Percentiles rank a stretch among this genome's conserved stretches.
Evolutionary conservation across 2,113 vertebrate species (phyloP).

Genomic region (Xenopus tropicalis): UCB_Xtro_10.0 CM004448.2:77429501-77430000

Average conservation of each 20-base stretch:
- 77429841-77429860: no score
- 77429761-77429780: not conserved
- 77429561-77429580: slow-evolving; percentile 32
- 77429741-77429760: slow-evolving; percentile 11
- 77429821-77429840: not conserved
- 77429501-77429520: slow-evolving; percentile 6
- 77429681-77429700: slow-evolving; percentile 39
- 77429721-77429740: slow-evolving; percentile 11
- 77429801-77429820: no score
- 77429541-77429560: slow-evolving; percentile 10
- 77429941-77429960: not conserved
- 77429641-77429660: slow-evolving; percentile 15
- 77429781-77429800: slow-evolving; percentile 5
- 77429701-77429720: slow-evolving; percentile 33
- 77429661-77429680: slow-evolving; percentile 30
- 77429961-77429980: not conserved
- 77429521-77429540: slow-evolving; percentile 9
- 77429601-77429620: not conserved
- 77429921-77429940: not conserved
- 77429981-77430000: no score
- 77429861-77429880: not conserved
- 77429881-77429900: not conserved
- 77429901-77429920: not conserved
- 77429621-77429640: slow-evolving; percentile 19
- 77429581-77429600: slow-evolving; percentile 11